Conservation (phyloP, 2,113 vertebrate genomes). For the Zapornia atra region DNA sequence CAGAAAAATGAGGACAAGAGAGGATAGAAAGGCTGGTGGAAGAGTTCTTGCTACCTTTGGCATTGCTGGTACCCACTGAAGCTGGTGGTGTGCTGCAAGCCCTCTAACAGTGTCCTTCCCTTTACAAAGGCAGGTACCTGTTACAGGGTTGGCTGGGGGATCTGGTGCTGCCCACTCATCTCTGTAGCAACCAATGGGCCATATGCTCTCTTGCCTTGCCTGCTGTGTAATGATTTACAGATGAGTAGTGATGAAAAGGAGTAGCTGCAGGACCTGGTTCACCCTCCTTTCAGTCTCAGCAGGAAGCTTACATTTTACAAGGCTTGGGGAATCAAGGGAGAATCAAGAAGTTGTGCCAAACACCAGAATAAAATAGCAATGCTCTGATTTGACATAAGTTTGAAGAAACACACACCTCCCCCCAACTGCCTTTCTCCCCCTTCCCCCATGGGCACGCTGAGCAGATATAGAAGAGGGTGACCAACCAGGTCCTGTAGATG, state of each 20-base stretch:
- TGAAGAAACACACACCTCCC: neutral
- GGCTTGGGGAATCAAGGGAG: neutral
- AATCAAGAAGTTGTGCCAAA: neutral
- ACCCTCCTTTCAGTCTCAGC: neutral
- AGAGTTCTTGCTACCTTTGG: neutral
- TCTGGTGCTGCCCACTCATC: neutral
- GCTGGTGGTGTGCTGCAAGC: neutral
- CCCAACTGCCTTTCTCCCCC: too few species aligned
- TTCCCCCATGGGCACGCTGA: neutral
- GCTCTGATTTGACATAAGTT: neutral
- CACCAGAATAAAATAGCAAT: neutral
- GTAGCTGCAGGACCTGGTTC: neutral
- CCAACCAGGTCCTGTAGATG: neutral
- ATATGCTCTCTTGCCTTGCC: neutral
- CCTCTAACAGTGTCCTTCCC: neutral
- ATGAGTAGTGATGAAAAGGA: neutral
- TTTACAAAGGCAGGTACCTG: neutral
- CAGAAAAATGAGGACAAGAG: neutral
- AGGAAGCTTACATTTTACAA: neutral
- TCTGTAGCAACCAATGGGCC: neutral
- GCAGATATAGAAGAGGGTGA: neutral
- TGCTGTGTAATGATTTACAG: neutral
- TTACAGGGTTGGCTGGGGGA: neutral
- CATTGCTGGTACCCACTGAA: neutral
- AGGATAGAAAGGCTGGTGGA: neutral